A percentile compares a stretch with the other conserved stretches of the same genome.
Evolutionary conservation across 1,140 invertebrate species (phyloP).

Genomic region (Brachionus sp.): DNA sequence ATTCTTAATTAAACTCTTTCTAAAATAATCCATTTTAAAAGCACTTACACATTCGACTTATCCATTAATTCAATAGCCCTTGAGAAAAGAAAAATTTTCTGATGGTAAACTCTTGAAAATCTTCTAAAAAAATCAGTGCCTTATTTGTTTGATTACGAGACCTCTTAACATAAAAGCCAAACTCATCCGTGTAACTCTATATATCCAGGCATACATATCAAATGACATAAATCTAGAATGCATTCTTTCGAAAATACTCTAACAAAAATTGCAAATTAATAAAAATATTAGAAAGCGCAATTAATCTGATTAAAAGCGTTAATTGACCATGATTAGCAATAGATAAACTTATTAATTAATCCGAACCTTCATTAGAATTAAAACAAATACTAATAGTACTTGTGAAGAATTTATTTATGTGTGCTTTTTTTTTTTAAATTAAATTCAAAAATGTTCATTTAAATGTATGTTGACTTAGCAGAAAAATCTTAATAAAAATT

Average conservation of each 20-base stretch:
- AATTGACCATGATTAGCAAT: neutral
- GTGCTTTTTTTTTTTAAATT: neutral
- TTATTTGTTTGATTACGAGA: neutral
- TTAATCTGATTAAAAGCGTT: neutral
- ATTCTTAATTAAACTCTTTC: neutral
- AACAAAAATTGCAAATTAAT: no score
- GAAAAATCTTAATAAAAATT: neutral
- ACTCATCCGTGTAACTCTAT: no score
- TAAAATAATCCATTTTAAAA: slow-evolving; percentile 6
- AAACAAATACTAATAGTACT: neutral
- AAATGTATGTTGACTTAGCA: neutral
- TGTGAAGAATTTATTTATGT: neutral
- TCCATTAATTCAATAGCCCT: slow-evolving; percentile 40
- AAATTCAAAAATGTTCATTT: slow-evolving; percentile 1
- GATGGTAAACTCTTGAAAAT: neutral
- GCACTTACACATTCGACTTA: slow-evolving; percentile 8
- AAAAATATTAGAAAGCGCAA: no score
- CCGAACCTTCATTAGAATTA: neutral
- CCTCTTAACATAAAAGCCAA: neutral
- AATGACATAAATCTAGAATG: neutral
- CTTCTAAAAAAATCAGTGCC: neutral
- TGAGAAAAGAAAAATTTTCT: slow-evolving; percentile 16
- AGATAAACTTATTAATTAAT: neutral
- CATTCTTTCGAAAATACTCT: no score
- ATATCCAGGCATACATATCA: neutral